A percentile compares a stretch with the other conserved stretches of the same genome.
phyloP scores from a whole-genome alignment of 2,888 invertebrate genomes.

The Mycogona germanica region DNA sequence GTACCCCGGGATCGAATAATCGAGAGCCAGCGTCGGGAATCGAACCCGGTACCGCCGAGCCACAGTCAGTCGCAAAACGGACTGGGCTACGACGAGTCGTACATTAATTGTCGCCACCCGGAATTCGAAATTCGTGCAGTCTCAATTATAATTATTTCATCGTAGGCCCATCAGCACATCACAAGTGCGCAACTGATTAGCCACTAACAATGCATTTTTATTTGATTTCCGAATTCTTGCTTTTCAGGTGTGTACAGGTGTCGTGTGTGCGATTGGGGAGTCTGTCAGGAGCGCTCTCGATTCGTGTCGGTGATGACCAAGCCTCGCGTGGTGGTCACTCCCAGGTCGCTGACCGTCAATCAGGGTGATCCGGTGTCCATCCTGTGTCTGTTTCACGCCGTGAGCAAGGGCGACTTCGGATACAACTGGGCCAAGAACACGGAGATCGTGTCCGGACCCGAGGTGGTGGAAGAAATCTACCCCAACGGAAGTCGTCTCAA shows the following conservation, averaged over 20 bases:
- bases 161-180: too few relatives aligned
- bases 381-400: conserved; percentile 20
- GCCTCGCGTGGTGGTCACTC: conserved; percentile 16
- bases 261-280: conserved; percentile 17
- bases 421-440: conserved; percentile 25
- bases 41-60: too few relatives aligned
- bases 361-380: conserved; percentile 19
- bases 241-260: conserved; percentile 16
- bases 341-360: conserved; percentile 20
- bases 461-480: conserved; percentile 24
- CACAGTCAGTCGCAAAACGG: too few relatives aligned
- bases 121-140: too few relatives aligned
- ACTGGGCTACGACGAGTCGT: too few relatives aligned
- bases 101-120: too few relatives aligned
- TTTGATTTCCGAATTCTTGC: not conserved
- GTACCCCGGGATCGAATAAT: too few relatives aligned
- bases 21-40: too few relatives aligned
- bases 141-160: too few relatives aligned
- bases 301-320: not conserved
- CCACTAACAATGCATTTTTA: not conserved
- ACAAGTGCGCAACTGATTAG: not conserved
- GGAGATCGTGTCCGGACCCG: conserved; percentile 20
- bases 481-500: conserved; percentile 24
- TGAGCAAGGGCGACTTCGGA: conserved; percentile 16
- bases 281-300: not conserved